Evolutionary conservation across 2,888 invertebrate genomes (phyloP), one percentile per base, ranked within the genome.

Genomic region (Hybos culiciformis): DNA sequence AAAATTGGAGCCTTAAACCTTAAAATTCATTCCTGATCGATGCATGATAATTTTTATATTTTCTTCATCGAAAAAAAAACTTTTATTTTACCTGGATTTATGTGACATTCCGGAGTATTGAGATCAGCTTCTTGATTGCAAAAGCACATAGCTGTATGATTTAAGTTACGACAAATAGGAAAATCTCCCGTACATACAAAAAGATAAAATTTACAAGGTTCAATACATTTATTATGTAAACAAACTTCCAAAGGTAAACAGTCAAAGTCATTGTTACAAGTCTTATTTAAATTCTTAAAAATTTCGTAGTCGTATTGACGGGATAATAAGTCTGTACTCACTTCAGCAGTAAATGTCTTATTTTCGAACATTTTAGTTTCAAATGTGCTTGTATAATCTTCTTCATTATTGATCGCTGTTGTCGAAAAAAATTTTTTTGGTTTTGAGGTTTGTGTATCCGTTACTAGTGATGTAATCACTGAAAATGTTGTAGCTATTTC

Each of bases 1-100:
- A n/a, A n/a, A n/a, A n/a, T n/a, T n/a, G n/a, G 48, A 41, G 47
- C 37, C 40, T 46, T 53, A 24, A 8, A 41, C 55, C 56, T 57
- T 49, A 48, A 57, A 56, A 53, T 56, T 50, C 50, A 48, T 49
- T 53, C 49, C 46, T 55, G 55, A 57, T n/a, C n/a, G n/a, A n/a
- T n/a, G n/a, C n/a, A n/a, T n/a, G n/a, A n/a, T n/a, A n/a, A n/a
- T 19, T 57, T 59, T 55, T 54, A 46, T 46, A 42, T 41, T 39
- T 36, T 24, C 40, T 44, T 41, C 36, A 37, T 32, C 40, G 29
- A 38, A 33, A 47, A 39, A 44, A 43, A 37, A 41, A 38, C 42
- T 42, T 44, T 46, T 41, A 46, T 48, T 67, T 76, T 76, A 76
- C 76, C 76, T 76, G 75, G 71, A 66, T 68, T 67, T 59, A 67